These are phyloP conservation scores for Oryzias sinensis DNA, from an alignment of 2,797 vertebrate species.

Conservation along the genomic window DNA sequence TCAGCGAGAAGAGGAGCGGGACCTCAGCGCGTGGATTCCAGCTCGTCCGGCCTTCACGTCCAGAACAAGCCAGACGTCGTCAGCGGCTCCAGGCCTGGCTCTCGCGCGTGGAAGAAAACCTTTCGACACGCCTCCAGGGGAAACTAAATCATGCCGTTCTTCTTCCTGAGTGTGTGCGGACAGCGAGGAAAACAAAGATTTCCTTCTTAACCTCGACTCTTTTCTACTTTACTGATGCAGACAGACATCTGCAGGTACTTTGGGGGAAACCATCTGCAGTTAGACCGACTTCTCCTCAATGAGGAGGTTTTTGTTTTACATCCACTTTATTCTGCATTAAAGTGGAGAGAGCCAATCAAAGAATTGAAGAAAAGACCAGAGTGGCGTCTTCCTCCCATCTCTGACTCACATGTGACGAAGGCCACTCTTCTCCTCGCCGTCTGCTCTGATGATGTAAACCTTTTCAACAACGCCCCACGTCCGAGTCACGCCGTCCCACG, in stretches of 20 bases:
- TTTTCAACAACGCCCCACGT: conserved; percentile 42
- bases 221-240: conserved; percentile 30
- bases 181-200: conserved; percentile 44
- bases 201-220: conserved; percentile 41
- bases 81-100: conserved; percentile 42
- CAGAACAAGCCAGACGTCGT: conserved; percentile 40
- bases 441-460: conserved; percentile 57
- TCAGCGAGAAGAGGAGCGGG: conserved; percentile 27
- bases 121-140: conserved; percentile 27
- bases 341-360: neutral
- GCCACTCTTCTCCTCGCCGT: conserved; percentile 42
- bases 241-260: conserved; percentile 27
- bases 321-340: conserved; percentile 5
- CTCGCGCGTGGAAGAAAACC: conserved; percentile 12
- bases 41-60: conserved; percentile 20
- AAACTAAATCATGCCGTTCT: conserved; percentile 53
- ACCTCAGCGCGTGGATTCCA: conserved; percentile 13
- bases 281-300: neutral
- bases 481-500: conserved; percentile 58
- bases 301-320: neutral
- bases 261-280: conserved; percentile 5
- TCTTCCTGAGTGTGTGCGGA: conserved; percentile 42
- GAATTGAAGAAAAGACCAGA: conserved; percentile 28
- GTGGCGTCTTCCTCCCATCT: conserved; percentile 36
- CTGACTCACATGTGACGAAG: conserved; percentile 66